Conservation (phyloP, 2,113 vertebrate genomes). For the Salvator merianae region DNA sequence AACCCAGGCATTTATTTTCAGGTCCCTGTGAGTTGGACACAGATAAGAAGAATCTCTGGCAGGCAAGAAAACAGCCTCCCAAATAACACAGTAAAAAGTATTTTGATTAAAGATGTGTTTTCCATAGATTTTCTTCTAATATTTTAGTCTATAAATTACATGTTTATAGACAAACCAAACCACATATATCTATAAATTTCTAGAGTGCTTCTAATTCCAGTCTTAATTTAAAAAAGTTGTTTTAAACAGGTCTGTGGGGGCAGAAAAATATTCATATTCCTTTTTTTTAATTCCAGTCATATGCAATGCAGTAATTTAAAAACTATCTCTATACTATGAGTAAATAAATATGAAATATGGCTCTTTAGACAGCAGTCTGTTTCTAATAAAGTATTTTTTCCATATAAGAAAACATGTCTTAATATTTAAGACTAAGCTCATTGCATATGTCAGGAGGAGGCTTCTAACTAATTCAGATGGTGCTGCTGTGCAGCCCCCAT, state of each 20-base stretch:
- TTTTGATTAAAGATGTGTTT: conserved; percentile 44
- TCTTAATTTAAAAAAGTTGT: conserved; percentile 6
- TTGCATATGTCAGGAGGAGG: too few species aligned
- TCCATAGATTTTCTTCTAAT: conserved; percentile 49
- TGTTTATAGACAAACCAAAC: conserved; percentile 33
- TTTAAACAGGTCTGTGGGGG: conserved; percentile 37
- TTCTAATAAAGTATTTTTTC: conserved; percentile 9
- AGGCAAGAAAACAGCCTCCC: too few species aligned
- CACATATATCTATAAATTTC: conserved; percentile 29
- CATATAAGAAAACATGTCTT: not conserved
- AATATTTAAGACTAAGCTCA: not conserved
- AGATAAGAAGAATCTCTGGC: too few species aligned
- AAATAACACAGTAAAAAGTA: conserved; percentile 39
- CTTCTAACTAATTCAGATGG: not conserved
- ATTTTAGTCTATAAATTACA: conserved; percentile 32
- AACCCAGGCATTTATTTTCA: too few species aligned
- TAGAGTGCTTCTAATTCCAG: conserved; percentile 20
- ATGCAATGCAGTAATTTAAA: not conserved
- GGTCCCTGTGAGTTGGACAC: too few species aligned
- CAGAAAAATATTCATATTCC: conserved; percentile 1
- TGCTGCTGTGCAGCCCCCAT: not conserved
- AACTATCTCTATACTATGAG: not conserved
- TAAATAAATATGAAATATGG: conserved; percentile 4
- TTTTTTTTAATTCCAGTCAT: not conserved
- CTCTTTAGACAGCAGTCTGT: not conserved